These are phyloP conservation scores for Leptosomus discolor DNA, from an alignment of 2,113 vertebrate species.

Conservation along the genomic window DNA sequence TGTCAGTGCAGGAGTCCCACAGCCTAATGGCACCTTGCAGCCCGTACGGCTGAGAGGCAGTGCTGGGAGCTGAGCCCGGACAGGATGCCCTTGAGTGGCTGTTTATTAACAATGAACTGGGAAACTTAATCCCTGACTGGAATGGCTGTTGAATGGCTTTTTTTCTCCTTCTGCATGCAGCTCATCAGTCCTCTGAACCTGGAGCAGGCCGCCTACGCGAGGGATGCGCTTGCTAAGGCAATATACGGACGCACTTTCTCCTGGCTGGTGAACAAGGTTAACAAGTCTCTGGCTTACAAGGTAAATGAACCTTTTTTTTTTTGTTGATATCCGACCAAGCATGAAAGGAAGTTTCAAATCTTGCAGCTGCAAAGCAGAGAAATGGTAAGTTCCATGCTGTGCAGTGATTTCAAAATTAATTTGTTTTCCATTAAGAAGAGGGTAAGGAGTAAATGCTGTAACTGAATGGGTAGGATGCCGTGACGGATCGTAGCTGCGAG, in stretches of 20 bases:
- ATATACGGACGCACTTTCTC: slow-evolving; percentile 95
- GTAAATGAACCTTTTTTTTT: slow-evolving; percentile 60
- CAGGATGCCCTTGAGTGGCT: not conserved
- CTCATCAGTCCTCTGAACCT: slow-evolving; percentile 92
- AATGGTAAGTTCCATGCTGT: not conserved
- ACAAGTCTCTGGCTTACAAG: slow-evolving; percentile 87
- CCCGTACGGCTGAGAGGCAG: not conserved
- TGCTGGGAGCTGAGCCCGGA: not conserved
- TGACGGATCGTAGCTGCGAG: not conserved
- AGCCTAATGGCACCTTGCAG: not conserved
- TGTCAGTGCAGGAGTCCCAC: not conserved
- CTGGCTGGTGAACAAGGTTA: slow-evolving; percentile 97
- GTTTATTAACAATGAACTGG: not conserved
- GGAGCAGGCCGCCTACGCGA: slow-evolving; percentile 90
- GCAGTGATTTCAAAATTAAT: not conserved
- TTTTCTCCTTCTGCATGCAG: slow-evolving; percentile 48
- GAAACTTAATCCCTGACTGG: not conserved
- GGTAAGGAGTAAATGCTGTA: not conserved
- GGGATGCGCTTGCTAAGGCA: slow-evolving; percentile 92
- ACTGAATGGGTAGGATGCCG: too few relatives aligned
- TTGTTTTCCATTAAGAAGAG: not conserved
- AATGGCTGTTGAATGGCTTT: not conserved
- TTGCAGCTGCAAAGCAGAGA: not conserved
- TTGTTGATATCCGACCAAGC: not conserved
- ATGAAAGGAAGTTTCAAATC: not conserved